phyloP scores from a whole-genome alignment of 1,140 invertebrate species.

The Drosophila nigrodunni region DNA sequence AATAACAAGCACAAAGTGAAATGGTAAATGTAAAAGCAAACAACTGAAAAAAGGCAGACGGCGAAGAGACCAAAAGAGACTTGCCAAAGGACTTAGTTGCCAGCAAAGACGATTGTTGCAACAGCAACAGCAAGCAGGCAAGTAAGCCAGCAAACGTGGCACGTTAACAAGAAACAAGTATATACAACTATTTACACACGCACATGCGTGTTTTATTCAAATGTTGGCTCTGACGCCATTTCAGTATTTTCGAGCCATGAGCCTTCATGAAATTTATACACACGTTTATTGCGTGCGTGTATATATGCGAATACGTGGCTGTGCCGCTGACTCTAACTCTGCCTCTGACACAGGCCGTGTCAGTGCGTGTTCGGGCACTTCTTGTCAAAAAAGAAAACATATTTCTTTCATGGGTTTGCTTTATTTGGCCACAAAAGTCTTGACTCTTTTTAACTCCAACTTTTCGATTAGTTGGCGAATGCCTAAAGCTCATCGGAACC shows the following conservation, averaged over 20 bases:
- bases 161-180: conserved; percentile 51
- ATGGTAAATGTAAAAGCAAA: conserved; percentile 65
- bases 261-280: conserved; percentile 68
- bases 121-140: neutral
- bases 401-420: conserved; percentile 52
- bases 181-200: conserved; percentile 66
- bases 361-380: conserved; percentile 17
- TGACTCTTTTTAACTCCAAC: conserved; percentile 42
- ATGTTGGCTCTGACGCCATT: conserved; percentile 76
- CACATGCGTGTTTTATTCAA: conserved; percentile 76
- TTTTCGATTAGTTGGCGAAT: conserved; percentile 9
- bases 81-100: neutral
- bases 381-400: conserved; percentile 46
- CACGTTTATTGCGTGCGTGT: conserved; percentile 66
- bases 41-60: conserved; percentile 24
- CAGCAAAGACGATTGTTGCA: conserved; percentile 16
- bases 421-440: conserved; percentile 33
- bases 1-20: conserved; percentile 74
- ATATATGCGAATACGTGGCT: conserved; percentile 21
- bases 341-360: neutral
- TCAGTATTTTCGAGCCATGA: conserved; percentile 48
- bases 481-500: conserved; percentile 50
- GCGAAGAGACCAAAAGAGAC: neutral
- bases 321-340: neutral
- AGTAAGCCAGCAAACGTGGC: conserved; percentile 23